A percentile compares a stretch with the other conserved stretches of the same genome.
These are phyloP conservation scores for Phenganax stokvisi DNA, from an alignment of 92 coral and sea anemone species.

Conservation along the genomic window DNA sequence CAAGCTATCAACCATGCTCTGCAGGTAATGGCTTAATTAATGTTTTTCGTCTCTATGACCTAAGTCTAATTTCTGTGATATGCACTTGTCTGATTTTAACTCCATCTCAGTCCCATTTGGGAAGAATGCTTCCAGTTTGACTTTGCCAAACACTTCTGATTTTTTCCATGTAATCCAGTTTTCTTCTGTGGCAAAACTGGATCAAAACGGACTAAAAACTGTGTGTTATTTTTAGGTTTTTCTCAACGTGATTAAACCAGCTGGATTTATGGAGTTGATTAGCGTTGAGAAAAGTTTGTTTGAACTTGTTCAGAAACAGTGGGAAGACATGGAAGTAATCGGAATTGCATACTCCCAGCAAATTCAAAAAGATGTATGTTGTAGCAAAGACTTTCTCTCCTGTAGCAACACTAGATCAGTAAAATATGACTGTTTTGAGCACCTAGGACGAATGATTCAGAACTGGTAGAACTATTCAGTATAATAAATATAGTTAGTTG, in stretches of 20 bases:
- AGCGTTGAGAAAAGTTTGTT: constrained; percentile 77
- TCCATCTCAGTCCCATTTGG: not conserved
- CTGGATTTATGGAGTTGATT: constrained; percentile 77
- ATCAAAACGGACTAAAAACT: too few species aligned
- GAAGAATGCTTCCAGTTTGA: too few species aligned
- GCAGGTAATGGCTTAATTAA: constrained; percentile 47
- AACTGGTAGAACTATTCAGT: not conserved
- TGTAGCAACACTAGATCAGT: too few species aligned
- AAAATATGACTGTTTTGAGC: too few species aligned
- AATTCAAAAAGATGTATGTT: constrained; percentile 88
- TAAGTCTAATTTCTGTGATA: not conserved
- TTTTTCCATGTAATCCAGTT: too few species aligned
- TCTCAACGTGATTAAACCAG: constrained; percentile 63
- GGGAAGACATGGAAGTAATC: constrained; percentile 79
- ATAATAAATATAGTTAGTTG: not conserved
- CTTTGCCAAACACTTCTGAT: too few species aligned
- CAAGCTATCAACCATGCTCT: constrained; percentile 64
- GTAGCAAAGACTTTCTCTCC: not conserved
- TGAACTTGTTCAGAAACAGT: constrained; percentile 80
- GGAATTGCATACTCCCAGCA: constrained; percentile 76
- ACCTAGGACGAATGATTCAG: too few species aligned
- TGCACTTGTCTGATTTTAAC: not conserved
- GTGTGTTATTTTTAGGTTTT: constrained; percentile 46
- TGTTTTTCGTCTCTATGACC: not conserved
- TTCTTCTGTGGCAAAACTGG: too few species aligned